Base-by-base conservation (phyloP, 2,113 vertebrate species). In the Ailurus styani region DNA sequence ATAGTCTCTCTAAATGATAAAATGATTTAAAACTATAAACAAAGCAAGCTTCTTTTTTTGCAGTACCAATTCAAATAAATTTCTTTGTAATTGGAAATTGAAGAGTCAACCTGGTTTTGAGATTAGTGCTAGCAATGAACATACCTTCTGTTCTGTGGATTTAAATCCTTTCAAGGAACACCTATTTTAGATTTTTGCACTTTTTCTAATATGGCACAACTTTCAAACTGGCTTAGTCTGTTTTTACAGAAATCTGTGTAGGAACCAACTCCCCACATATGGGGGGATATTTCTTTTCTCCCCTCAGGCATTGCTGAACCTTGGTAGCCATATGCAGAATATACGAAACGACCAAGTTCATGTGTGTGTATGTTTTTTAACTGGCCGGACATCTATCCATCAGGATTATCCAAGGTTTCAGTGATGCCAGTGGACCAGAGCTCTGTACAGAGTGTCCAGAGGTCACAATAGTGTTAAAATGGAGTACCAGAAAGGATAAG, bases 201-300 rank as follows among this genome's bases (percentile, higher is more conserved):
- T 62, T 54, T 95, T 97, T 85, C 96, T 92, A 75, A 87, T 93
- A 97, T 97, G 98, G 75, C 97, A 88, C 60, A 17, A n/a, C 93
- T 97, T 97, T 88, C 75, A 93, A 97, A 91, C 54, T 45, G 0
- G 0, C 66, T 90, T 95, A 50, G 54, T 82, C 70, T 91, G 45
- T 96, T 93, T 62, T 81, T 84, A 90, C 29, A 68, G 86, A 96
- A 95, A 81, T 68, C 34, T 85, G 0, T 0, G 0, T 64, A 81
- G 96, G 91, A 96, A 81, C 54, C 27, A 10, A 40, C 25, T 82
- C 27, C 66, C 45, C 27, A 70, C 2, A 95, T 55, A 42, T 14
- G n/a, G 66, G n/a, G 66, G 42, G 79, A 68, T 93, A 50, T 87
- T 88, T 87, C 55, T 62, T 27, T 11, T 60, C 50, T 62, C 20